These are phyloP conservation scores for Calliphora vomitoria DNA, from an alignment of 2,888 invertebrate species.

Conservation along the genomic window DNA sequence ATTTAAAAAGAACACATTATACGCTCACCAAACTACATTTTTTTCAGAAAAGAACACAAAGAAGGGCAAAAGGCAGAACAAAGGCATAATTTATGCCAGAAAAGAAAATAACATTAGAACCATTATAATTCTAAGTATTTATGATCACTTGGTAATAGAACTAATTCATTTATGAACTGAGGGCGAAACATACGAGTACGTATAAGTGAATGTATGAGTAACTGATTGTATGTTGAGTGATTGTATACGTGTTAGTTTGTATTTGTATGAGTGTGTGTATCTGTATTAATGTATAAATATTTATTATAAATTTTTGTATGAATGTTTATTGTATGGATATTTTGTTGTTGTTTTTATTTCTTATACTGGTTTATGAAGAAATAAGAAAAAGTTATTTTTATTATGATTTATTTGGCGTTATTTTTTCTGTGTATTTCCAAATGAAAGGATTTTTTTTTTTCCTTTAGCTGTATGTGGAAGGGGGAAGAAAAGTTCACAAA, in stretches of 20 bases:
- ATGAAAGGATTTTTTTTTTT: constrained; percentile 59
- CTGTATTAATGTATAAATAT: constrained; percentile 71
- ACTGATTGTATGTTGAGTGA: constrained; percentile 12
- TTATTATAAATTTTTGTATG: constrained; percentile 65
- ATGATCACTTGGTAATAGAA: not conserved
- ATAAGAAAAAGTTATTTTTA: constrained; percentile 69
- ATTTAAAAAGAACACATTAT: too few species aligned
- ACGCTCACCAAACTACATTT: too few species aligned
- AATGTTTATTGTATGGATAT: constrained; percentile 45
- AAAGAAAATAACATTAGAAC: too few species aligned
- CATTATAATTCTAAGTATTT: too few species aligned
- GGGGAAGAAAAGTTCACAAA: constrained; percentile 46
- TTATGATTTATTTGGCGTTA: constrained; percentile 73
- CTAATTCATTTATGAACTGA: not conserved
- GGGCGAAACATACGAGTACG: constrained; percentile 8
- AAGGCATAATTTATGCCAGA: too few species aligned
- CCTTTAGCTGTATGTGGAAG: not conserved
- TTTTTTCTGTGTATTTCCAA: constrained; percentile 34
- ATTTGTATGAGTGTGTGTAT: not conserved
- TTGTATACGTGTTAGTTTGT: not conserved
- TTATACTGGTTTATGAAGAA: constrained; percentile 29
- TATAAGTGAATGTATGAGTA: not conserved
- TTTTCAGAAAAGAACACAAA: too few species aligned
- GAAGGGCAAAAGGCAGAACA: too few species aligned
- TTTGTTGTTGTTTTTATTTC: constrained; percentile 32